Evolutionary conservation across 2,797 vertebrate genomes (phyloP).

Genomic region (Gorsachius magnificus): DNA sequence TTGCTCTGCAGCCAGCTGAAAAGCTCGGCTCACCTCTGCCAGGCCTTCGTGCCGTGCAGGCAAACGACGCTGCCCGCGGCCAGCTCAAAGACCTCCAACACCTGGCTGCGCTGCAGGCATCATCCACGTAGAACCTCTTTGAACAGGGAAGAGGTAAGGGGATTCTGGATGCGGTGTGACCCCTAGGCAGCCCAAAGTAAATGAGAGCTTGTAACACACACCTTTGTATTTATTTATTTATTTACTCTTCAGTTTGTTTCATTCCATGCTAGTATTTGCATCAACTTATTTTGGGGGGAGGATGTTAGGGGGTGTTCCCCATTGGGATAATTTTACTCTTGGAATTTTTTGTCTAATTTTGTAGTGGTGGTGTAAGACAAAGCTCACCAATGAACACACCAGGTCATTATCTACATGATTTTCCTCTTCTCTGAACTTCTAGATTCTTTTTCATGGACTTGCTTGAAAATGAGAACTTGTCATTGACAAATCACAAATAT

Average conservation of each 20-base stretch:
- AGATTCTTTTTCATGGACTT: background rate
- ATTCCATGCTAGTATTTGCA: background rate
- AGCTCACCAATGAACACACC: background rate
- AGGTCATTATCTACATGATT: background rate
- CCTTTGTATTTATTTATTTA: background rate
- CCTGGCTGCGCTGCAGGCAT: background rate
- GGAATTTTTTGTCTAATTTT: background rate
- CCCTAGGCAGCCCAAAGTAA: background rate
- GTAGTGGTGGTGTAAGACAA: background rate
- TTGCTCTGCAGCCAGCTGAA: background rate
- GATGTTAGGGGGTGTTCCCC: background rate
- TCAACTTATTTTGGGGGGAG: background rate
- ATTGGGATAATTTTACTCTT: background rate
- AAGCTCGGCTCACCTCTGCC: background rate
- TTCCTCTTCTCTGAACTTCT: background rate
- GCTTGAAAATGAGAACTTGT: background rate
- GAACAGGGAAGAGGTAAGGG: background rate
- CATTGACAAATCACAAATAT: background rate
- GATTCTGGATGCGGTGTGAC: background rate
- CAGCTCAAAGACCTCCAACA: background rate
- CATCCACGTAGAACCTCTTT: background rate
- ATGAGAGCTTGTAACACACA: background rate
- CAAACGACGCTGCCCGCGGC: fast-evolving
- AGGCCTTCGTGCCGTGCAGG: fast-evolving
- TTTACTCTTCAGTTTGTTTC: background rate